phyloP scores from a whole-genome alignment of 2,888 invertebrate genomes.

The Cremastinae sp. region DNA sequence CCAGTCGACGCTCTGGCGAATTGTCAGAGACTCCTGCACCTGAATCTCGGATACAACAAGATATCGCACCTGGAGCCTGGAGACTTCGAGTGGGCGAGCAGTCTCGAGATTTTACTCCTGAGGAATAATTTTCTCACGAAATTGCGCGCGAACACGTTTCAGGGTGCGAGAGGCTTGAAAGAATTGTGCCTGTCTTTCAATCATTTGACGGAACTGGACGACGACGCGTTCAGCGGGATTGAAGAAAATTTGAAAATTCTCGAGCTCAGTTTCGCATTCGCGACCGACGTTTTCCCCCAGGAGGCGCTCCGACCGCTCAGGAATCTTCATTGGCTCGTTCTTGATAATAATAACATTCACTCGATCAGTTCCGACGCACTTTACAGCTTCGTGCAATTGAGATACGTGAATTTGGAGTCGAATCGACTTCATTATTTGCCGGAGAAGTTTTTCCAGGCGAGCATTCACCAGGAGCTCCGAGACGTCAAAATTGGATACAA shows the following conservation, averaged over 20 bases:
- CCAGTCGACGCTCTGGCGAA: constrained; percentile 86
- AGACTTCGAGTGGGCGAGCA: constrained; percentile 91
- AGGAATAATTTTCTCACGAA: constrained; percentile 91
- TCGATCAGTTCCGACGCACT: constrained; percentile 87
- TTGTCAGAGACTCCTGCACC: constrained; percentile 89
- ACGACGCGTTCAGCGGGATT: constrained; percentile 89
- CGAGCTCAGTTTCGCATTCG: constrained; percentile 92
- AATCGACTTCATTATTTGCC: constrained; percentile 89
- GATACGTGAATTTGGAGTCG: constrained; percentile 92
- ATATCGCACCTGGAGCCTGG: constrained; percentile 89
- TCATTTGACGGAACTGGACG: constrained; percentile 90
- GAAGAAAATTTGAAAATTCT: constrained; percentile 89
- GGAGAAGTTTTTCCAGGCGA: constrained; percentile 85
- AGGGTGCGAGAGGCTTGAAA: constrained; percentile 87
- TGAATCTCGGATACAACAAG: constrained; percentile 94
- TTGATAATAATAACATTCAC: constrained; percentile 94
- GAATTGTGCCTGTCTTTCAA: constrained; percentile 96
- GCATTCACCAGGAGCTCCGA: constrained; percentile 86
- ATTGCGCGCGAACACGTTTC: constrained; percentile 75
- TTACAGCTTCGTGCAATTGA: constrained; percentile 81
- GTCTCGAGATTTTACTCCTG: constrained; percentile 89
- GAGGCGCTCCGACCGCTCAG: constrained; percentile 88
- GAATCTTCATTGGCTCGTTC: constrained; percentile 90
- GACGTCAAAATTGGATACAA: constrained; percentile 92
- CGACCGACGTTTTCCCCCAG: constrained; percentile 89